Evolutionary conservation across 2,888 invertebrate species (phyloP).

Genomic region (Dromius quadrimaculatus): DNA sequence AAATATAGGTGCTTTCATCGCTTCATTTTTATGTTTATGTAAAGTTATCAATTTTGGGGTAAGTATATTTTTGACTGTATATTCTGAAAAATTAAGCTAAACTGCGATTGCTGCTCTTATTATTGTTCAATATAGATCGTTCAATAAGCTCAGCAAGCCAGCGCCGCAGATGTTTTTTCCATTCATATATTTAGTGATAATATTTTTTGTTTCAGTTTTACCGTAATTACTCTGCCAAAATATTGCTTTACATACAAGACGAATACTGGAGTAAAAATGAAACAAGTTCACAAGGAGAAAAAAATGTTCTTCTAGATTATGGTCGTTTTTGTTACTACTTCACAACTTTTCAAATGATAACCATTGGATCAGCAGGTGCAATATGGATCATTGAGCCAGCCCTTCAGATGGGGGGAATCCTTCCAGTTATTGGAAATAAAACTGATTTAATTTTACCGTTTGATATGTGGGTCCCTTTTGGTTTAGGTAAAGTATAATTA

Average conservation of each 20-base stretch:
- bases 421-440: background rate
- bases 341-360: background rate
- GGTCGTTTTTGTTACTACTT: conserved; percentile 6
- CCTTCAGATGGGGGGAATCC: background rate
- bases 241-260: background rate
- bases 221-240: background rate
- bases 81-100: background rate
- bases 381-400: background rate
- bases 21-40: background rate
- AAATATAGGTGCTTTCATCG: background rate
- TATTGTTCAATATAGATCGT: too few species aligned
- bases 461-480: background rate
- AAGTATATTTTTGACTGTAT: background rate
- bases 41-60: conserved; percentile 4
- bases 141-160: background rate
- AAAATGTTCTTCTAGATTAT: background rate
- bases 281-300: background rate
- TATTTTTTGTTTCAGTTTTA: background rate
- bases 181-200: background rate
- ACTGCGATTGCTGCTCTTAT: too few species aligned
- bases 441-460: background rate
- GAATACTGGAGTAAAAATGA: conserved; percentile 9
- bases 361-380: background rate
- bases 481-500: background rate
- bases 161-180: background rate